Evolutionary conservation across 2,888 invertebrate genomes (phyloP).

Genomic region (Conistra vaccinii): DNA sequence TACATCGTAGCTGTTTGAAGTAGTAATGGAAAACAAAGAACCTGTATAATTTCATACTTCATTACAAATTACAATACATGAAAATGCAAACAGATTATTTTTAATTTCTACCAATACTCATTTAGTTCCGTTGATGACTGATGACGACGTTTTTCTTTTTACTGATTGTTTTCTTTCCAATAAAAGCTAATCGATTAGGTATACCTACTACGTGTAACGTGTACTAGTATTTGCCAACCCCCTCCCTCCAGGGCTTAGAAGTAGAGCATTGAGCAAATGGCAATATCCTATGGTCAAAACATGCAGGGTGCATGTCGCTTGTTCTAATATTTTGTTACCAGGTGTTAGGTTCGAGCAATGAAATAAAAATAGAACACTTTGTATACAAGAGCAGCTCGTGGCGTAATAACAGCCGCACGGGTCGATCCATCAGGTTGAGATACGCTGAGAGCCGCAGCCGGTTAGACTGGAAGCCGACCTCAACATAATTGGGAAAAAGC

Average conservation of each 20-base stretch:
- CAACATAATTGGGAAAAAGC: too few species aligned
- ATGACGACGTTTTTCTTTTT: neutral
- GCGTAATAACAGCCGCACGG: too few species aligned
- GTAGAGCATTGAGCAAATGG: too few species aligned
- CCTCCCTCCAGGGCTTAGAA: neutral
- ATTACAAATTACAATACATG: constrained; percentile 20
- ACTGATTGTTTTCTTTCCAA: neutral
- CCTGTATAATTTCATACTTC: constrained; percentile 33
- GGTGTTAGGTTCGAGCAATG: neutral
- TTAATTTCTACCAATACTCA: constrained; percentile 26
- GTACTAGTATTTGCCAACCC: neutral
- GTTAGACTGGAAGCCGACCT: too few species aligned
- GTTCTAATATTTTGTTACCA: neutral
- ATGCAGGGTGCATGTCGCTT: neutral
- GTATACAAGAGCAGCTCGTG: too few species aligned
- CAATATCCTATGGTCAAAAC: neutral
- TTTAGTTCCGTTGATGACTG: too few species aligned
- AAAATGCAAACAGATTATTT: constrained; percentile 18
- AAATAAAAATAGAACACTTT: too few species aligned
- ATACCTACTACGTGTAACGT: neutral
- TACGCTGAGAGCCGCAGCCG: too few species aligned
- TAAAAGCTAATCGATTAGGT: neutral
- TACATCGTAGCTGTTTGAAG: constrained; percentile 27
- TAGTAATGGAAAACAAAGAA: constrained; percentile 38
- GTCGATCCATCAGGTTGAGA: too few species aligned